phyloP scores from a whole-genome alignment of 2,797 vertebrate species.

The Centropyge bicolor region DNA sequence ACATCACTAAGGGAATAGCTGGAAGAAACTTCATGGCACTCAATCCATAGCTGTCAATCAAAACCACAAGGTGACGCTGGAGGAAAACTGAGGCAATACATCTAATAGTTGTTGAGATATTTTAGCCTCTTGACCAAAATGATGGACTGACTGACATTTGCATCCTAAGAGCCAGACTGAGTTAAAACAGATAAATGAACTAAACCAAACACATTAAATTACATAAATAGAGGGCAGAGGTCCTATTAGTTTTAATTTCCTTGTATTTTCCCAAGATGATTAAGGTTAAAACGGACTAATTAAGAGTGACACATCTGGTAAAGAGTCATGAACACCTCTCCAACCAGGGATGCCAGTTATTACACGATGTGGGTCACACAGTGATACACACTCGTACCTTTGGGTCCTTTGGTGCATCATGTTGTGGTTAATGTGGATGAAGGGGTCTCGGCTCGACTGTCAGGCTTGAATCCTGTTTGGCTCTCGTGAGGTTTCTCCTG shows the following conservation, averaged over 20 bases:
- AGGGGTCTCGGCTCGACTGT: not conserved
- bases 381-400: conserved; percentile 34
- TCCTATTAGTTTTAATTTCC: not conserved
- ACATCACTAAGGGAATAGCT: conserved; percentile 5
- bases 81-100: not conserved
- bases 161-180: not conserved
- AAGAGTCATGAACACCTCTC: conserved; percentile 14
- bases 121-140: not conserved
- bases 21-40: conserved; percentile 5
- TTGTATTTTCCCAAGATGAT: not conserved
- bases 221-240: not conserved
- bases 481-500: conserved; percentile 7
- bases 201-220: not conserved
- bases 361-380: not conserved
- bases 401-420: conserved; percentile 1
- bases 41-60: not conserved
- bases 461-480: conserved; percentile 1
- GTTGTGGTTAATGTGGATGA: conserved; percentile 8
- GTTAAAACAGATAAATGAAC: conserved; percentile 1
- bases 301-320: conserved; percentile 3
- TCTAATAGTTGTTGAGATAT: not conserved
- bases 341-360: not conserved
- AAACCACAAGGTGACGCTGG: conserved; percentile 5
- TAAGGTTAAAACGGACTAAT: not conserved
- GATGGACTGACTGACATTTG: not conserved